Percentiles rank a stretch among this genome's conserved stretches.
These are phyloP conservation scores for Otolemur garnettii DNA, from an alignment of 2,113 vertebrate genomes.

Conservation along the genomic window DNA sequence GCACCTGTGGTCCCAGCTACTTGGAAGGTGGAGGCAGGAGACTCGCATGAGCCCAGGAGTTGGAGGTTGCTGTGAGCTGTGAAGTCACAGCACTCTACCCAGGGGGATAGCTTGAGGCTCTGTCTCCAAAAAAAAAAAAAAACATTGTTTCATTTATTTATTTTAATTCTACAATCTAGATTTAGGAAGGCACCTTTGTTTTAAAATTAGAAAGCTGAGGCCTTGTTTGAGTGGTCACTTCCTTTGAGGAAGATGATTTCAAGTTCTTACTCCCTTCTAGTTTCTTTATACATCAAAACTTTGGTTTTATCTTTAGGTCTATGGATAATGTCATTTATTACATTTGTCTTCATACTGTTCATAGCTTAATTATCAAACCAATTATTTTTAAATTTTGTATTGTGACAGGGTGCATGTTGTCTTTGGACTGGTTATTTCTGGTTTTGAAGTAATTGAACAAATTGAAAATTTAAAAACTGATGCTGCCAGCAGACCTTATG, in stretches of 20 bases:
- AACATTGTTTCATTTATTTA: neutral
- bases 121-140: no score
- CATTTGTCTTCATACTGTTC: neutral
- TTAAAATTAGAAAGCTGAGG: slow-evolving; percentile 12
- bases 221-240: neutral
- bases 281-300: slow-evolving; percentile 14
- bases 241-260: slow-evolving; percentile 21
- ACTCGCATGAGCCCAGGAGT: no score
- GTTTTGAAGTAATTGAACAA: slow-evolving; percentile 98
- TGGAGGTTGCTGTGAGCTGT: no score
- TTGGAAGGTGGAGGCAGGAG: no score
- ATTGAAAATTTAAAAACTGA: slow-evolving; percentile 98
- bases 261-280: neutral
- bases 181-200: neutral
- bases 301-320: slow-evolving; percentile 34
- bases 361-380: neutral
- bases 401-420: slow-evolving; percentile 96
- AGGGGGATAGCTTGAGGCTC: no score
- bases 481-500: slow-evolving; percentile 96
- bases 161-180: no score
- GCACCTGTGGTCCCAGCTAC: no score
- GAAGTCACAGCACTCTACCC: no score
- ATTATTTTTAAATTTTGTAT: slow-evolving; percentile 64
- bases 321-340: neutral
- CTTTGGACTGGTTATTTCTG: slow-evolving; percentile 97